phyloP scores from a whole-genome alignment of 1,140 invertebrate genomes.

The Oreohelix idahoensis region DNA sequence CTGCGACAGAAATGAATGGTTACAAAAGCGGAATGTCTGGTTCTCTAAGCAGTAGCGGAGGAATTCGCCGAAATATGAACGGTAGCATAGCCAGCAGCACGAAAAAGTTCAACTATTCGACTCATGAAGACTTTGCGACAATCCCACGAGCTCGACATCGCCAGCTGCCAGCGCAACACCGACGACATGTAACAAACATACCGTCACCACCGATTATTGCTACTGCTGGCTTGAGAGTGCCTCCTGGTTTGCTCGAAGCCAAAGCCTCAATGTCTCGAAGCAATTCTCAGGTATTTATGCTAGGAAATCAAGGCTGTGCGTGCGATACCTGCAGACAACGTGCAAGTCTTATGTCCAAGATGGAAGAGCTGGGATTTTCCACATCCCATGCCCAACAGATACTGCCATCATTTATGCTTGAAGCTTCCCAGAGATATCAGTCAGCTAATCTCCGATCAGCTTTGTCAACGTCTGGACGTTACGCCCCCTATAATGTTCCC shows the following conservation, averaged over 20 bases:
- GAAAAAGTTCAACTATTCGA: neutral
- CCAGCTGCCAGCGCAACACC: neutral
- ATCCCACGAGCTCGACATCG: constrained; percentile 4
- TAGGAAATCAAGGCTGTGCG: constrained; percentile 19
- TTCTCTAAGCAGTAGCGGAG: neutral
- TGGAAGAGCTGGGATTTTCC: constrained; percentile 32
- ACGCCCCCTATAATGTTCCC: constrained; percentile 18
- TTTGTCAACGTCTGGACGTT: constrained; percentile 3
- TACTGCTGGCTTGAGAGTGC: neutral
- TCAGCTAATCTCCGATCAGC: neutral
- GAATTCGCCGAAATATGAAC: neutral
- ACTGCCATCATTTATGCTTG: constrained; percentile 10
- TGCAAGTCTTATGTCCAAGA: constrained; percentile 26
- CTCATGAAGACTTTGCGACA: neutral
- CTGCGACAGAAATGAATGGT: neutral
- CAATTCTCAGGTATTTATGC: constrained; percentile 10
- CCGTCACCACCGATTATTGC: constrained; percentile 5
- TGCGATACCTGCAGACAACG: constrained; percentile 32
- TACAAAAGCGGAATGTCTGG: neutral
- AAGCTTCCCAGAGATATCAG: constrained; percentile 14
- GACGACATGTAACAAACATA: constrained; percentile 1
- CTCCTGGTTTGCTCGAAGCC: neutral
- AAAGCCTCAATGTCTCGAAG: neutral
- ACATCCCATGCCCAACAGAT: constrained; percentile 19
- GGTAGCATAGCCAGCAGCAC: neutral